Evolutionary conservation across 2,797 vertebrate species (phyloP).

Genomic region (Decapterus maruadsi): DNA sequence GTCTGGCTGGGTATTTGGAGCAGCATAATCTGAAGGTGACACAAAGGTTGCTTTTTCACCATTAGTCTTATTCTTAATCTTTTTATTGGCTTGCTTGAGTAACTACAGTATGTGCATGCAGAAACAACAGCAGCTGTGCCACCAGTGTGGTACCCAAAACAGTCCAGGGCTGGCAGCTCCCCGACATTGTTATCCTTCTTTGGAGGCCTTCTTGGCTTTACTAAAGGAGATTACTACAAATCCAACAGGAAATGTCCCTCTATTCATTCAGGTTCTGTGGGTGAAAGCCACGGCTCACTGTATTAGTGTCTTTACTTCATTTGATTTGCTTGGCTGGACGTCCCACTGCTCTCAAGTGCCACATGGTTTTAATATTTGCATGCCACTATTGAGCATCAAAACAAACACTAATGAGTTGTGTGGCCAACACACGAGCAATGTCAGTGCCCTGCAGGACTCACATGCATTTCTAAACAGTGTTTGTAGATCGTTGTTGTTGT

Average conservation of each 20-base stretch:
- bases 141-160: conserved; percentile 25
- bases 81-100: conserved; percentile 38
- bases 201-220: conserved; percentile 57
- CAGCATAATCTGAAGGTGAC: conserved; percentile 18
- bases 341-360: conserved; percentile 1
- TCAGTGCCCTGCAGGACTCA: not conserved
- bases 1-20: not conserved
- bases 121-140: conserved; percentile 20
- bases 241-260: conserved; percentile 57
- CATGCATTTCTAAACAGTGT: not conserved
- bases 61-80: conserved; percentile 25
- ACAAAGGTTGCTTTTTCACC: conserved; percentile 1
- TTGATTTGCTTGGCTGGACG: conserved; percentile 12
- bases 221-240: conserved; percentile 68
- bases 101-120: conserved; percentile 10
- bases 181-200: conserved; percentile 46
- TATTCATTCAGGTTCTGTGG: conserved; percentile 37
- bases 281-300: conserved; percentile 18
- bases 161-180: conserved; percentile 25
- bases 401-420: not conserved
- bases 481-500: not conserved
- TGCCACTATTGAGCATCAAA: not conserved
- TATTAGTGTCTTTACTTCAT: conserved; percentile 15
- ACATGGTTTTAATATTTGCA: not conserved
- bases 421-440: not conserved